A percentile compares a stretch with the other conserved stretches of the same genome.
Conservation (phyloP, 2,113 vertebrate species). For the Lynx canadensis region DNA sequence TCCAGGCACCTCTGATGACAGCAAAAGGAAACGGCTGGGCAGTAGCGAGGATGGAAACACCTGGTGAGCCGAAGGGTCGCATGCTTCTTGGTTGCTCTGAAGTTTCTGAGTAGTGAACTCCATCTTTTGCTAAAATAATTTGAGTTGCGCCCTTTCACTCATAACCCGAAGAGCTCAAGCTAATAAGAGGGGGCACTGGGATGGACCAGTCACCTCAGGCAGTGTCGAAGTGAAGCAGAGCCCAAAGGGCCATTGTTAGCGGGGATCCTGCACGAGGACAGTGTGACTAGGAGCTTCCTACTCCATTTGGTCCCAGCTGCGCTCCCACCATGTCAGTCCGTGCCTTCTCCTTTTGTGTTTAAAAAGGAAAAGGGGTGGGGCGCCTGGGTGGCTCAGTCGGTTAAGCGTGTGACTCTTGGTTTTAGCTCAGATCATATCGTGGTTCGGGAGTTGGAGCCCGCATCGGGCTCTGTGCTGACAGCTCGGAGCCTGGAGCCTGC, state of each 20-base stretch:
- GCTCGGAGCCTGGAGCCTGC: too few relatives aligned
- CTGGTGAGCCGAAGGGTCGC: not conserved
- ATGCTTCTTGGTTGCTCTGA: not conserved
- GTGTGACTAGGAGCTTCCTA: not conserved
- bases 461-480: too few relatives aligned
- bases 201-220: not conserved
- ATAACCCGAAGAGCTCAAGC: not conserved
- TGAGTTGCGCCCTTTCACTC: not conserved
- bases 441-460: too few relatives aligned
- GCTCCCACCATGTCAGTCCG: not conserved
- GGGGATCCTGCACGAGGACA: not conserved
- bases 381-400: too few relatives aligned
- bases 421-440: too few relatives aligned
- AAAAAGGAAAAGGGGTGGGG: not conserved
- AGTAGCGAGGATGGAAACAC: not conserved
- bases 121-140: not conserved
- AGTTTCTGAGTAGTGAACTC: not conserved
- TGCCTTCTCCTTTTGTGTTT: not conserved
- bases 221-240: not conserved
- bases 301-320: not conserved
- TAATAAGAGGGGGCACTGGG: not conserved
- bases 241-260: not conserved
- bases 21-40: not conserved
- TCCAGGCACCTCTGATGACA: too few relatives aligned
- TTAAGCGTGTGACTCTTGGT: too few relatives aligned